A percentile compares a stretch with the other conserved stretches of the same genome.
phyloP scores from a whole-genome alignment of 2,113 vertebrate species.

The Geococcyx californianus region DNA sequence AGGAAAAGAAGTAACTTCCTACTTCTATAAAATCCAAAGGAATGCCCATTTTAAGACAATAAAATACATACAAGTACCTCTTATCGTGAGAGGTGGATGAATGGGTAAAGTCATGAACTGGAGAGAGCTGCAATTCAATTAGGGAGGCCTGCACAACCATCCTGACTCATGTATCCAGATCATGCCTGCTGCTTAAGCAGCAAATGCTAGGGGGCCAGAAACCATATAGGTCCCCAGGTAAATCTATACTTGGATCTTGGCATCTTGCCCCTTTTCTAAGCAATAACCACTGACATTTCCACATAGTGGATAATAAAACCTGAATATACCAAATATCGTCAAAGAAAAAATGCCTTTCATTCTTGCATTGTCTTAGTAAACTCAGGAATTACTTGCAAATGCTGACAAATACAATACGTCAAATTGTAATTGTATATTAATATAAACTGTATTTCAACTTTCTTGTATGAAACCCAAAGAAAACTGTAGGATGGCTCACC shows the following conservation, averaged over 20 bases:
- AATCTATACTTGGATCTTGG: background rate
- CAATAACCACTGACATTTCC: background rate
- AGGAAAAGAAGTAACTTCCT: background rate
- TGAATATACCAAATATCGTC: background rate
- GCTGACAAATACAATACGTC: background rate
- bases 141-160: background rate
- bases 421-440: background rate
- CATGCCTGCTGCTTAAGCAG: background rate
- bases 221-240: background rate
- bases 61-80: background rate
- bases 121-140: background rate
- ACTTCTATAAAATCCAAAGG: background rate
- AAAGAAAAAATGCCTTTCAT: background rate
- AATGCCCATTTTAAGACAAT: background rate
- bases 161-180: background rate
- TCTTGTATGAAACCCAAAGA: background rate
- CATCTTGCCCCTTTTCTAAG: background rate
- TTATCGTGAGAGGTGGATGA: background rate
- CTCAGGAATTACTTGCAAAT: background rate
- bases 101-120: background rate
- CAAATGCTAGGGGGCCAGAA: background rate
- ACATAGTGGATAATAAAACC: background rate
- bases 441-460: background rate
- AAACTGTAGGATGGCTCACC: background rate
- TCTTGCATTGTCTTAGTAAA: background rate